These are phyloP conservation scores for Streblospio benedicti DNA, from an alignment of 1,140 invertebrate genomes.

Conservation along the genomic window DNA sequence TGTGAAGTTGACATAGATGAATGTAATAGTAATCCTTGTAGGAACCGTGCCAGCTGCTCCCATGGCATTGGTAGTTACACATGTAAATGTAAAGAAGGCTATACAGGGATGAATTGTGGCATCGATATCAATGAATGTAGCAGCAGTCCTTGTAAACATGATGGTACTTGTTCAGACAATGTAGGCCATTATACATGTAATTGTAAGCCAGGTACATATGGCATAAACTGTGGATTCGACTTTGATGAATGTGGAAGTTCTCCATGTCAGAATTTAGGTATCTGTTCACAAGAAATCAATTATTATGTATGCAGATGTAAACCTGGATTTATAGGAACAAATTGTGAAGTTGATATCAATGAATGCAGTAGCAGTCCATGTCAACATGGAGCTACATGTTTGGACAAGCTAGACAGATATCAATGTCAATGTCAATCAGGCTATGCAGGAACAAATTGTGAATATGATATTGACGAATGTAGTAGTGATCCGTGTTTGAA, in stretches of 20 bases:
- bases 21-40: slow-evolving; percentile 62
- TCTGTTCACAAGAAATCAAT: slow-evolving; percentile 73
- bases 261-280: slow-evolving; percentile 81
- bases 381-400: slow-evolving; percentile 16
- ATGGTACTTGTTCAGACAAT: background rate
- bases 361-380: slow-evolving; percentile 20
- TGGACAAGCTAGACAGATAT: slow-evolving; percentile 18
- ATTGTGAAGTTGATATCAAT: slow-evolving; percentile 63
- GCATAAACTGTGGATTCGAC: slow-evolving; percentile 49
- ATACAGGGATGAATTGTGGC: slow-evolving; percentile 91
- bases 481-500: background rate
- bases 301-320: slow-evolving; percentile 12
- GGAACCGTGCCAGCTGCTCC: slow-evolving; percentile 59
- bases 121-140: slow-evolving; percentile 84
- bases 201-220: slow-evolving; percentile 14
- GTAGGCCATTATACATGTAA: slow-evolving; percentile 50
- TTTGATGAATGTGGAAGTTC: slow-evolving; percentile 57
- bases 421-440: slow-evolving; percentile 23
- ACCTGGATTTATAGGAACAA: slow-evolving; percentile 52
- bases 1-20: slow-evolving; percentile 79
- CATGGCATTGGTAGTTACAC: slow-evolving; percentile 85
- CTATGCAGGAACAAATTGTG: slow-evolving; percentile 24
- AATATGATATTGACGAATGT: slow-evolving; percentile 6
- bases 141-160: background rate
- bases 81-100: slow-evolving; percentile 82